phyloP scores from a whole-genome alignment of 1,140 invertebrate genomes.

The Chionoecetes opilio region DNA sequence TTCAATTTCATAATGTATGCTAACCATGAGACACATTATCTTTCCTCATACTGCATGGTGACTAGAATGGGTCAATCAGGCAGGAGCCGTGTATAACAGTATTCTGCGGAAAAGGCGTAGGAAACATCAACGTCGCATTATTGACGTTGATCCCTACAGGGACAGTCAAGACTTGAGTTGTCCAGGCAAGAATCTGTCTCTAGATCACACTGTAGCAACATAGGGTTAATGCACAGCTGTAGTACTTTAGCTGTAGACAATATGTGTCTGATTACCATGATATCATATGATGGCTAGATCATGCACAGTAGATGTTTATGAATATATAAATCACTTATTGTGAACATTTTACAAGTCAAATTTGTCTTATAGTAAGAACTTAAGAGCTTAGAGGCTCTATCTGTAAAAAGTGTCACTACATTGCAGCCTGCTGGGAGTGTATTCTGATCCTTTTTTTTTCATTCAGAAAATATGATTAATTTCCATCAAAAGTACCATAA shows the following conservation, averaged over 20 bases:
- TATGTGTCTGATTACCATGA: no score
- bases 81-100: conserved; percentile 56
- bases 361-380: no score
- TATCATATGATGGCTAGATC: no score
- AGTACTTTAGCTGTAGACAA: not conserved
- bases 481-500: no score
- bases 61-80: conserved; percentile 66
- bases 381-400: no score
- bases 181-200: conserved; percentile 2
- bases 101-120: conserved; percentile 55
- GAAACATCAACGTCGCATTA: conserved; percentile 41
- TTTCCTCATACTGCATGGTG: conserved; percentile 41
- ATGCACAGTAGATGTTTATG: no score
- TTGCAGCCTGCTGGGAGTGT: no score
- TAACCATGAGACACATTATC: not conserved
- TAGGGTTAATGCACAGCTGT: not conserved
- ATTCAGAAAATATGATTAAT: no score
- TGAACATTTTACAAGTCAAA: no score
- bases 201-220: not conserved
- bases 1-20: not conserved
- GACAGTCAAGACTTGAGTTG: conserved; percentile 43
- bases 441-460: no score
- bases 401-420: no score
- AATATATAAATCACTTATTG: no score
- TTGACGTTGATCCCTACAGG: conserved; percentile 49